Evolutionary conservation across 2,113 vertebrate species (phyloP), one percentile per base, ranked within the genome.

Genomic region (Coracopsis vasa): DNA sequence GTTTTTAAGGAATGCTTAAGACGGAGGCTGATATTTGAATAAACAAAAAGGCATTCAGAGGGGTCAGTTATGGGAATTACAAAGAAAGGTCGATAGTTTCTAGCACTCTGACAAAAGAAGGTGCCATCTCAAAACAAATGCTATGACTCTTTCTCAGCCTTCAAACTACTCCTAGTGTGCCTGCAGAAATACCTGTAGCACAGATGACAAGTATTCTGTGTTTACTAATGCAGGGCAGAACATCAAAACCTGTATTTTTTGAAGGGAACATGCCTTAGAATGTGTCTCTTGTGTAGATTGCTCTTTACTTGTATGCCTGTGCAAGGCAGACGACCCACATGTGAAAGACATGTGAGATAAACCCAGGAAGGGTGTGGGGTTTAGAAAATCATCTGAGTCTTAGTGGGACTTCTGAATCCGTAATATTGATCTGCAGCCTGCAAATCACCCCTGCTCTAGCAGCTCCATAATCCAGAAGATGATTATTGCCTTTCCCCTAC

Each of bases 281-380:
- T 2, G 1, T 23, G 3, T 21, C 4, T 29, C 6, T 77, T 1
- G 0, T 21, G 28, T 0, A 54, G 23, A 20, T 54, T 70, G 25
- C 39, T 60, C 11, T 18, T 91, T 51, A 21, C 5, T 58, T 13
- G 29, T 1, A 2, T 15, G 8, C 15, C 11, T 47, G 16, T 17
- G 45, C 14, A 31, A 80, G n/a, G 37, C 31, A 79, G 70, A 41
- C 7, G 15, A 61, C 5, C 16, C 16, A 4, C 1, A 1, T 4
- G 11, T 41, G 51, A 41, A 53, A 66, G 37, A n/a, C 16, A 17
- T 2, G 1, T 18, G 31, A 24, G 21, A 28, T 2, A 54, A 50
- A 65, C 7, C 16, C 44, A 80, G 33, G 33, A 33, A 64, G 11
- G 11, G 41, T 45, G 12, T 45, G 50, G 53, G 24, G 18, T 86